Base-by-base conservation (phyloP, 2,797 vertebrate species). In the Parambassis ranga region DNA sequence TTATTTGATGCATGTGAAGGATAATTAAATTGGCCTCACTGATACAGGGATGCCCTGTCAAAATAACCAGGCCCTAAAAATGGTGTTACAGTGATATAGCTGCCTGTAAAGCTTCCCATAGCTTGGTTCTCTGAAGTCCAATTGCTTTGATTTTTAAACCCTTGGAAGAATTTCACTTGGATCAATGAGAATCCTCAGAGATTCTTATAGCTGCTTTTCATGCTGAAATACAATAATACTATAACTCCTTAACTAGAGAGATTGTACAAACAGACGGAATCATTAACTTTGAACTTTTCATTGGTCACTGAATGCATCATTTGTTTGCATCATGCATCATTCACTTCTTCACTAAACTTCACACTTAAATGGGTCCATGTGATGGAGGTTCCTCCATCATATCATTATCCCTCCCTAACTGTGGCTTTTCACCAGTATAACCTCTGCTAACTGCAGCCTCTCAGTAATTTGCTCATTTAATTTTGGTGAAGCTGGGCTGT, bases 381-480 rank as follows among this genome's bases (percentile, higher is more conserved):
- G n/a, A n/a, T n/a, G n/a, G n/a, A n/a, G n/a, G 22, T 5, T 4
- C 22, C 24, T 18, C 10, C 42, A 28, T 44, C 18, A 33, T 33
- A 6, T 23, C 39, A 23, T 51, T 51, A 16, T 30, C 22, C 19
- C 15, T 18, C 19, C 14, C 52, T 53, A 70, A 81, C 70, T 77
- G 77, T 78, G 77, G 69, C 72, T 75, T 75, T 36, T 30, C 22
- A 14, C 18, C 42, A 20, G 36, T n/a, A 3, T 42, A 5, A 55
- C 51, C 65, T 75, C 57, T 58, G 69, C 67, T 63, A 47, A 60
- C 62, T 43, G 56, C 72, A 69, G 74, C 56, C 46, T 65, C 41
- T 47, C n/a, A 64, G 43, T 66, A 35, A 61, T 51, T 36, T 0
- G 11, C n/a, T 46, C 38, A 16, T 56, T 35, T 31, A 13, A 55